Evolutionary conservation across 2,888 invertebrate genomes (phyloP), one percentile per base, ranked within the genome.

Genomic region (Zygaena filipendulae): DNA sequence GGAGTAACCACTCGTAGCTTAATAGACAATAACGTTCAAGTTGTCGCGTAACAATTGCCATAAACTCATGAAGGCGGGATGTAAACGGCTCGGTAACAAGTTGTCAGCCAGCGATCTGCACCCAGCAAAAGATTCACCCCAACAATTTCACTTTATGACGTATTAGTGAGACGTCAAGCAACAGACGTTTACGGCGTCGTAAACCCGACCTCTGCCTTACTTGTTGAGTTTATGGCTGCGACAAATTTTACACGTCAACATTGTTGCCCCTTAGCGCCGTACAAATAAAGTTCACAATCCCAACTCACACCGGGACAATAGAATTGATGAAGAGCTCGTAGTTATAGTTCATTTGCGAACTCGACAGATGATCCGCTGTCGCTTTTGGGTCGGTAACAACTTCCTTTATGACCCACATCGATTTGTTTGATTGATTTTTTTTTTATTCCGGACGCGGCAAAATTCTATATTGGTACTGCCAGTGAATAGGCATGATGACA

Each of bases 161-260:
- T 67, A 70, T 67, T 68, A 71, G 69, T 71, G 60, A 71, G 71
- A 63, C 57, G 72, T 64, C 64, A 61, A 45, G 48, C 49, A 43
- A 58, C 58, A 59, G 56, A 64, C 62, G 51, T 71, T 71, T 71
- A 71, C 53, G 55, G 49, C 48, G 39, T 60, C 66, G 56, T 71
- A 71, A 71, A 70, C 43, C n/a, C 57, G 58, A 56, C 64, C 66
- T 68, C 67, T 67, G 64, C 55, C n/a, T 62, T 71, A 71, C 71
- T 71, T 71, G 72, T 71, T 71, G 71, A 70, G 60, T 64, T 62
- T 59, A 61, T 43, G 51, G 41, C 43, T 33, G 40, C 42, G 45
- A 43, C 43, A 41, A 45, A 45, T 42, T 45, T 47, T 40, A 42
- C 7, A 16, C 38, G 48, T 36, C 41, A 36, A 33, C 39, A 34